Percentiles rank a stretch among this genome's conserved stretches.
Conservation (phyloP, 1,140 invertebrate species). For the Ips nitidus region DNA sequence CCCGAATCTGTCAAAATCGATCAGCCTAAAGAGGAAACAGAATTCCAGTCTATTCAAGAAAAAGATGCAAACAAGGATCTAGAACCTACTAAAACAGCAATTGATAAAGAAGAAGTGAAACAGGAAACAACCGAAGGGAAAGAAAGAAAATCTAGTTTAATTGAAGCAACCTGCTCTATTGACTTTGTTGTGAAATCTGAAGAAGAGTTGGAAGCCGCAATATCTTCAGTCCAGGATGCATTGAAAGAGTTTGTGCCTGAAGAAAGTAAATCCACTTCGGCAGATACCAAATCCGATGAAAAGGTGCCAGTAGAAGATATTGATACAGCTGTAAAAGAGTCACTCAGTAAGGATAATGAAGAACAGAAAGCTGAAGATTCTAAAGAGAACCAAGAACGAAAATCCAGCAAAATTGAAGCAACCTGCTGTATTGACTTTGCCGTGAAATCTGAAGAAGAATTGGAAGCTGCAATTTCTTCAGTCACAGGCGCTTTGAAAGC, state of each 20-base stretch:
- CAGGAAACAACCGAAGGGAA: background rate
- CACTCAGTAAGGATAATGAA: background rate
- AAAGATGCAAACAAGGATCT: background rate
- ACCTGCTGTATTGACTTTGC: conserved; percentile 4
- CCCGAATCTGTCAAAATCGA: background rate
- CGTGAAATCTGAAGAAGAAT: conserved; percentile 8
- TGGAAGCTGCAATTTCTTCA: conserved; percentile 9
- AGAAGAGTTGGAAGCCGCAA: conserved; percentile 3
- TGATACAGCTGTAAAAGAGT: background rate
- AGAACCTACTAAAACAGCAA: background rate
- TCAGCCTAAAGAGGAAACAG: background rate
- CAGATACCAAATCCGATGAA: background rate
- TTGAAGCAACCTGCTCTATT: conserved; percentile 3
- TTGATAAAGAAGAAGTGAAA: background rate
- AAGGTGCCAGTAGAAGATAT: background rate
- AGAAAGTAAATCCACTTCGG: no score
- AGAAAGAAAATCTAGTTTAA: conserved; percentile 4
- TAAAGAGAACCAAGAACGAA: conserved; percentile 1
- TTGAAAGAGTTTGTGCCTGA: background rate
- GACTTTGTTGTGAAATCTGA: conserved; percentile 9
- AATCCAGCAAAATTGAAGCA: conserved; percentile 13
- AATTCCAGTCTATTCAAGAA: background rate
- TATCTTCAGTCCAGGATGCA: background rate
- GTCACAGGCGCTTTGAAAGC: background rate
- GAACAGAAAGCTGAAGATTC: background rate